Evolutionary conservation across 53 echinoderm and acorn worm genomes (phyloP), one percentile per base, ranked within the genome.

Genomic region (Patiria pectinifera): DNA sequence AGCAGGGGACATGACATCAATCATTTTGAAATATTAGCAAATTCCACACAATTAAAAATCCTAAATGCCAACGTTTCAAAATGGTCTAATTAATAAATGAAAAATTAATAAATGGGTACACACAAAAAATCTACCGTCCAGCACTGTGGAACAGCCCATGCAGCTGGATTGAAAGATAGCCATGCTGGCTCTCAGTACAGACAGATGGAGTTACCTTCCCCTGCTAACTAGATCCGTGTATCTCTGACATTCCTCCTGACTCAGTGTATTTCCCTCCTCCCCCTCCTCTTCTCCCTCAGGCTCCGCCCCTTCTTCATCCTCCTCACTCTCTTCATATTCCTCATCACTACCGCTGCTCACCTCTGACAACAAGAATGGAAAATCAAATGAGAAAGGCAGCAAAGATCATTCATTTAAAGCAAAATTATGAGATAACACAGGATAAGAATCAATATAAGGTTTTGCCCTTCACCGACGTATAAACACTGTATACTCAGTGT

Each of bases 211-310:
- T 85, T 79, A 92, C 94, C 82, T 86, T 86, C 92, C 94, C 83
- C 82, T 87, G 11, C 61, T 69, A 16, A 91, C 63, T 10, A 84
- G 85, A 45, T 82, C 16, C 25, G 91, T 12, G 24, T 94, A 94
- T 21, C 18, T 48, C 3, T 89, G 88, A 44, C 7, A 16, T 25
- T 87, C 59, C 35, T 93, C 89, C 1, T 89, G 89, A 45, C 79
- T 80, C 45, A 93, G 74, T 23, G 82, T 66, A 48, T 85, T 82
- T 35, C 79, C 83, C 10, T 48, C 79, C 85, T 87, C 76, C 35
- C 69, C 66, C 87, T 78, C 92, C 2, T 74, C 59, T 24, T 48
- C 66, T 14, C 77, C 92, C 23, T 84, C 90, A 59, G 60, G 43
- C 15, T 83, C 81, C 19, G 76, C 66, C 87, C 83, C 92, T 2